Conservation (phyloP, 2,113 vertebrate species). For the Anguilla rostrata region DNA sequence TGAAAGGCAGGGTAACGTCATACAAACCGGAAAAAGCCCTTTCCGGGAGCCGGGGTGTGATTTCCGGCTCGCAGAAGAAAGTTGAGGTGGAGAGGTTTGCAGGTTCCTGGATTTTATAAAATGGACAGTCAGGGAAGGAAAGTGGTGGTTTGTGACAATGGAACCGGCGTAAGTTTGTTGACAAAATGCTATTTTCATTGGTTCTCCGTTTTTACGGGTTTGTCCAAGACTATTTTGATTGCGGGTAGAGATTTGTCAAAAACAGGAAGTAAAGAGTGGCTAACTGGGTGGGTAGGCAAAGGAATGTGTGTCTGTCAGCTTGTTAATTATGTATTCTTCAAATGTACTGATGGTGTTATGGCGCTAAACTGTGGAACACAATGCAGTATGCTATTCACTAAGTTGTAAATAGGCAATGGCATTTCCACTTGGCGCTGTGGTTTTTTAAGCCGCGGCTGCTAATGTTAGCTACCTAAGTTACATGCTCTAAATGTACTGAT, state of each 20-base stretch:
- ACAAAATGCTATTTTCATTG: neutral
- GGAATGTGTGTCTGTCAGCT: constrained; percentile 50
- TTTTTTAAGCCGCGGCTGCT: neutral
- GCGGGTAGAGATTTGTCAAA: neutral
- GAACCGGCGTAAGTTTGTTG: constrained; percentile 78
- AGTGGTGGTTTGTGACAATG: constrained; percentile 89
- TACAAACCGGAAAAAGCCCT: constrained; percentile 32
- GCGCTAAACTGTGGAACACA: neutral
- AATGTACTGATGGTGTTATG: neutral
- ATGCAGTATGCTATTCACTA: neutral
- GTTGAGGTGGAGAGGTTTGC: constrained; percentile 42
- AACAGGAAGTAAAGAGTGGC: constrained; percentile 52
- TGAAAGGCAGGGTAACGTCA: constrained; percentile 21
- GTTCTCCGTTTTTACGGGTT: neutral
- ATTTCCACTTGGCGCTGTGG: neutral
- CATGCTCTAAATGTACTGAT: neutral
- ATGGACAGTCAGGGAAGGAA: constrained; percentile 88
- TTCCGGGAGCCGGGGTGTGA: constrained; percentile 41
- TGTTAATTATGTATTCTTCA: constrained; percentile 20
- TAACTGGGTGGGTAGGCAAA: constrained; percentile 38
- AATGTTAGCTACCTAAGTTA: neutral
- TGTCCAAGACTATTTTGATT: neutral
- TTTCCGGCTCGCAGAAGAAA: constrained; percentile 62
- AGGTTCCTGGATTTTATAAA: constrained; percentile 42
- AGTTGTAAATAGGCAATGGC: neutral